Conservation (phyloP, 2,113 vertebrate species). For the Serinus canaria region DNA sequence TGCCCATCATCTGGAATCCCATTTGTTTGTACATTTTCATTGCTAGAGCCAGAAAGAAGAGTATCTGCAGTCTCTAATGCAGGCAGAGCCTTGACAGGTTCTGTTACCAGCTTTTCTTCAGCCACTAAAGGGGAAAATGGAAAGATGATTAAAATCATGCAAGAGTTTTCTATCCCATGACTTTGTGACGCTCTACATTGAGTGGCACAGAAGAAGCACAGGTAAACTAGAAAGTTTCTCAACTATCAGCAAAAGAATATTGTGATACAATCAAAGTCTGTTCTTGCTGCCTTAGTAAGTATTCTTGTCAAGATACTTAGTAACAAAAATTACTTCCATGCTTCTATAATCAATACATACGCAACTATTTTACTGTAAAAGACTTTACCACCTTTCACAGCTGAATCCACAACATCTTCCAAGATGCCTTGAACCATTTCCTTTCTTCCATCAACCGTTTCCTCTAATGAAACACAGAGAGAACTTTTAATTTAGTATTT, state of each 20-base stretch:
- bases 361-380: background rate
- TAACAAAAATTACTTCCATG: background rate
- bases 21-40: constrained; percentile 84
- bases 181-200: background rate
- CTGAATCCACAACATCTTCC: constrained; percentile 75
- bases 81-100: background rate
- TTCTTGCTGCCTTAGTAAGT: background rate
- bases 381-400: constrained; percentile 70
- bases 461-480: constrained; percentile 42
- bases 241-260: background rate
- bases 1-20: constrained; percentile 91
- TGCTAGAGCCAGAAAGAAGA: constrained; percentile 54
- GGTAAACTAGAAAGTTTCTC: background rate
- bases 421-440: constrained; percentile 77
- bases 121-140: constrained; percentile 62
- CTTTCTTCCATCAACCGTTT: constrained; percentile 60
- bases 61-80: constrained; percentile 55
- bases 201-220: background rate
- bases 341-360: background rate
- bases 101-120: constrained; percentile 62
- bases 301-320: background rate
- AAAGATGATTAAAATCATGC: background rate
- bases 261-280: background rate
- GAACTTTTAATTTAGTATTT: background rate
- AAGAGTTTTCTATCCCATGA: background rate